Evolutionary conservation across 53 echinoderm and acorn worm species (phyloP), one percentile per base, ranked within the genome.

Genomic region (Astropecten irregularis): DNA sequence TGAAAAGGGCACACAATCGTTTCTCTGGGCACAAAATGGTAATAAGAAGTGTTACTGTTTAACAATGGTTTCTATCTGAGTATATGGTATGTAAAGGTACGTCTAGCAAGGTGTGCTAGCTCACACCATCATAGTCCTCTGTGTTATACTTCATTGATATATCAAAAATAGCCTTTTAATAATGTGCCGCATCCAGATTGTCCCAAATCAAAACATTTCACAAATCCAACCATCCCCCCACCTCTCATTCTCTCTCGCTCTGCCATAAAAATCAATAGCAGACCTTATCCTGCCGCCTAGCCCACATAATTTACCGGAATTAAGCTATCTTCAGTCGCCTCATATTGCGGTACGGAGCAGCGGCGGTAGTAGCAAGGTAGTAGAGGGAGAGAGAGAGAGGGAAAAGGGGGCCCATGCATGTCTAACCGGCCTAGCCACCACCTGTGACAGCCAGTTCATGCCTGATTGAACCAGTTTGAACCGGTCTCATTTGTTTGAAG

Each of bases 301-400:
- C 62, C 79, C 46, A 79, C 62, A 79, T 79, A 79, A 79, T 79
- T 60, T 79, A 79, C 61, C 62, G 79, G 79, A 79, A 79, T 79
- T 79, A 79, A 79, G 36, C 61, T 33, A 56, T 59, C 79, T 79
- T 46, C 28, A 22, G 42, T 62, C n/a, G 7, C 25, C 20, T 18
- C 33, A 22, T 53, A 31, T 28, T 26, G 55, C 30, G 33, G 25
- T 21, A 21, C 25, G 37, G 38, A n/a, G n/a, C n/a, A n/a, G n/a
- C n/a, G n/a, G n/a, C n/a, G n/a, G n/a, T n/a, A n/a, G n/a, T n/a
- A n/a, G n/a, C n/a, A n/a, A n/a, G n/a, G n/a, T n/a, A n/a, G n/a
- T n/a, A n/a, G n/a, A n/a, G n/a, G n/a, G n/a, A n/a, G n/a, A n/a
- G n/a, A n/a, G n/a, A n/a, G n/a, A n/a, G 76, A 14, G 39, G 5